Conservation (phyloP, 2,797 vertebrate genomes). For the Pseudopleuronectes americanus region DNA sequence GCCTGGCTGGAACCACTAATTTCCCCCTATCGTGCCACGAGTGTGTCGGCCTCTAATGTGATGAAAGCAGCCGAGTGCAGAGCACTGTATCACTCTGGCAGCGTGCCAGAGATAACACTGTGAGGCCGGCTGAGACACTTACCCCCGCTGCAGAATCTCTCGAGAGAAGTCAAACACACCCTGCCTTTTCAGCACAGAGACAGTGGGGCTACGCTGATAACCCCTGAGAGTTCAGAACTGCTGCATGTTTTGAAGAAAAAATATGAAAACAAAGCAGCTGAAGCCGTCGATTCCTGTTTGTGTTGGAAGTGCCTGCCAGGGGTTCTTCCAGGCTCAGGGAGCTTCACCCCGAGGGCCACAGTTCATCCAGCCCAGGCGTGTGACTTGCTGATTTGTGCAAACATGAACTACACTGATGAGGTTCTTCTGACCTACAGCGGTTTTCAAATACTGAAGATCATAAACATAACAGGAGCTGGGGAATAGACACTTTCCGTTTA, state of each 20-base stretch:
- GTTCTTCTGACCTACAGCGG: slow-evolving; percentile 11
- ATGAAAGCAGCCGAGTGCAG: slow-evolving; percentile 73
- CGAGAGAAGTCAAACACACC: slow-evolving; percentile 69
- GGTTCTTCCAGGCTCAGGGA: slow-evolving; percentile 25
- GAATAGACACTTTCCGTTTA: neutral
- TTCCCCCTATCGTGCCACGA: slow-evolving; percentile 59
- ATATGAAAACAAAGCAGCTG: slow-evolving; percentile 39
- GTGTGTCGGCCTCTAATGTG: slow-evolving; percentile 70
- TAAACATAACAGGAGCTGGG: slow-evolving; percentile 3
- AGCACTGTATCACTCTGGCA: slow-evolving; percentile 70
- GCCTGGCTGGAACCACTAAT: slow-evolving; percentile 61
- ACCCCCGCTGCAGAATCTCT: slow-evolving; percentile 61
- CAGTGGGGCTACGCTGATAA: slow-evolving; percentile 57
- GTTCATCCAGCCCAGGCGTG: slow-evolving; percentile 24
- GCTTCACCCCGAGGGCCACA: slow-evolving; percentile 35
- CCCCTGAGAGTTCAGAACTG: slow-evolving; percentile 48
- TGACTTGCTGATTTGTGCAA: slow-evolving; percentile 23
- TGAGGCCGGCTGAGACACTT: slow-evolving; percentile 65
- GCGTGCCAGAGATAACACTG: slow-evolving; percentile 70
- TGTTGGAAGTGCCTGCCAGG: slow-evolving; percentile 21
- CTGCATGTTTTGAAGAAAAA: slow-evolving; percentile 60
- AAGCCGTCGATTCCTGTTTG: slow-evolving; percentile 28
- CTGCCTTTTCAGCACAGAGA: slow-evolving; percentile 54
- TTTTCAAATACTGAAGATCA: slow-evolving; percentile 13
- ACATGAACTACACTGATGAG: slow-evolving; percentile 22